phyloP scores from a whole-genome alignment of 2,797 vertebrate genomes.

The Tapirus indicus region DNA sequence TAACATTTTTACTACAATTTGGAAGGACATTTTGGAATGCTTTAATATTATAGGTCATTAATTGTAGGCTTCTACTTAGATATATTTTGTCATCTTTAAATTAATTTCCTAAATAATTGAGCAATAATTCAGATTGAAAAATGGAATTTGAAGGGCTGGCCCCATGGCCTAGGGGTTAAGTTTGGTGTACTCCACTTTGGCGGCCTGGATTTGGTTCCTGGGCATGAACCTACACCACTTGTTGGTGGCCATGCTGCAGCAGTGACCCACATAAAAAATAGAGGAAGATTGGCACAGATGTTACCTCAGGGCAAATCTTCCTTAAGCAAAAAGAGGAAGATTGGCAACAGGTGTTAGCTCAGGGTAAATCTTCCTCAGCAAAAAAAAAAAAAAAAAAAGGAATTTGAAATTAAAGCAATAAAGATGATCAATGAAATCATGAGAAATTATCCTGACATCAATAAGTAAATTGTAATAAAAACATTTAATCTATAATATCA shows the following conservation, averaged over 20 bases:
- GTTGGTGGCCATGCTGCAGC: too few species aligned
- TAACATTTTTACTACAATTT: not conserved
- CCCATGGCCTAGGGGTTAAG: too few species aligned
- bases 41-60: not conserved
- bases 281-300: too few species aligned
- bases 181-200: too few species aligned
- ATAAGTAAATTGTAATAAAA: constrained; percentile 11
- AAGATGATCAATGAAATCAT: not conserved
- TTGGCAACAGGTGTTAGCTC: too few species aligned
- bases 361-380: too few species aligned
- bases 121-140: constrained; percentile 31
- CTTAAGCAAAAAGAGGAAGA: too few species aligned
- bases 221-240: too few species aligned
- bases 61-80: not conserved
- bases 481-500: not conserved
- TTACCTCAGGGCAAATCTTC: too few species aligned
- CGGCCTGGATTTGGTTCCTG: too few species aligned
- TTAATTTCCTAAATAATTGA: constrained; percentile 43
- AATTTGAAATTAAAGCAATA: constrained; percentile 34
- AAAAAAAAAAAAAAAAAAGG: not conserved
- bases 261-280: too few species aligned
- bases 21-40: not conserved
- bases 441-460: constrained; percentile 16
- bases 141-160: not conserved
- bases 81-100: constrained; percentile 45